Percentiles rank a stretch among this genome's conserved stretches.
Conservation (phyloP, 2,113 vertebrate genomes). For the Silurus glanis region DNA sequence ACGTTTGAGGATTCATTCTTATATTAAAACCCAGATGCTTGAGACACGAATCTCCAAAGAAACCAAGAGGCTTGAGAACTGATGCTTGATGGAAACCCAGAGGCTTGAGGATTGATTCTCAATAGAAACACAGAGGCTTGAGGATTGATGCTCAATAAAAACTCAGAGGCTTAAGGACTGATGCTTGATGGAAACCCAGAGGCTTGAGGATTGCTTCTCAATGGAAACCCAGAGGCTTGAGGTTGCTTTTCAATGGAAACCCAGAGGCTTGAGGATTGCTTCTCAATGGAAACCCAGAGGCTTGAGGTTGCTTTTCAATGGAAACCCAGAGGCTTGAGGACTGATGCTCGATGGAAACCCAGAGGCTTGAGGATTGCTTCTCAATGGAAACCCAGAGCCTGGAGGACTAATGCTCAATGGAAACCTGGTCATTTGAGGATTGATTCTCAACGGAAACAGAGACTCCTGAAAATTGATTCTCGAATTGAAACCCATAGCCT, state of each 20-base stretch:
- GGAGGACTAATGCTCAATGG: background rate
- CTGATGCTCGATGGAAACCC: background rate
- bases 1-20: background rate
- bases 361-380: background rate
- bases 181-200: background rate
- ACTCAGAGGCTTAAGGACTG: background rate
- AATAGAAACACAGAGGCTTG: background rate
- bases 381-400: background rate
- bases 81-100: background rate
- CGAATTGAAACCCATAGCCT: background rate
- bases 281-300: background rate
- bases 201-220: background rate
- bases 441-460: too few species aligned
- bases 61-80: background rate
- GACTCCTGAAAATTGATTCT: background rate
- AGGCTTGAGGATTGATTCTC: background rate
- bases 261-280: background rate
- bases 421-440: background rate
- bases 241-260: background rate
- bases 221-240: background rate
- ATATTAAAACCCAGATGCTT: background rate
- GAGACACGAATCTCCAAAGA: too few species aligned
- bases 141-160: background rate
- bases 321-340: background rate
- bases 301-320: background rate